A percentile compares a stretch with the other conserved stretches of the same genome.
Conservation (phyloP, 2,888 invertebrate species). For the Aricia artaxerxes region DNA sequence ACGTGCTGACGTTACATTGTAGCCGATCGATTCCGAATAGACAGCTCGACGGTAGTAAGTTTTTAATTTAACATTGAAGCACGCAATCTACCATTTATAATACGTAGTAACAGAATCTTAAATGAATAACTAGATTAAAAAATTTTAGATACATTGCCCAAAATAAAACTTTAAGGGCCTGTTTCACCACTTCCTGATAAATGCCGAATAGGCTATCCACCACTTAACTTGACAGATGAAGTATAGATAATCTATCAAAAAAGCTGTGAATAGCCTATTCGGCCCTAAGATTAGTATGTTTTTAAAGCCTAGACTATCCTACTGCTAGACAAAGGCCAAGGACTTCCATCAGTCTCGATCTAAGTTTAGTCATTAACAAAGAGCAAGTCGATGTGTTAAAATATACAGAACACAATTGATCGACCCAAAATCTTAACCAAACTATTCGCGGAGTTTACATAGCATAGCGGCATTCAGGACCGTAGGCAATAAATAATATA, state of each 20-base stretch:
- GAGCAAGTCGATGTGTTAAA: not conserved
- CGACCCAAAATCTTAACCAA: constrained; percentile 4
- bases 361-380: not conserved
- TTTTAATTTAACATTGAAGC: constrained; percentile 34
- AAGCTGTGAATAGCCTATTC: too few species aligned
- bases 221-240: too few species aligned
- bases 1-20: constrained; percentile 42
- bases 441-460: not conserved
- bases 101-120: not conserved
- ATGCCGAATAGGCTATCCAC: too few species aligned
- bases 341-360: too few species aligned
- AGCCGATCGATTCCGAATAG: constrained; percentile 57
- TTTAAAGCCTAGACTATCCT: too few species aligned
- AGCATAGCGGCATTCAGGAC: not conserved
- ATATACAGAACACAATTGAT: not conserved
- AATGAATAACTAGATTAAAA: not conserved
- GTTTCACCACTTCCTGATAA: too few species aligned
- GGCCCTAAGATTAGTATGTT: too few species aligned
- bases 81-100: constrained; percentile 40
- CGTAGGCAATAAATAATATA: constrained; percentile 7
- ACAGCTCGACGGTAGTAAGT: constrained; percentile 28
- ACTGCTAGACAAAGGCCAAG: too few species aligned
- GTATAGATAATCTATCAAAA: too few species aligned
- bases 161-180: not conserved
- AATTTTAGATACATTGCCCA: not conserved